Evolutionary conservation across 2,113 vertebrate species (phyloP).

Genomic region (Zosterops pallidus): DNA sequence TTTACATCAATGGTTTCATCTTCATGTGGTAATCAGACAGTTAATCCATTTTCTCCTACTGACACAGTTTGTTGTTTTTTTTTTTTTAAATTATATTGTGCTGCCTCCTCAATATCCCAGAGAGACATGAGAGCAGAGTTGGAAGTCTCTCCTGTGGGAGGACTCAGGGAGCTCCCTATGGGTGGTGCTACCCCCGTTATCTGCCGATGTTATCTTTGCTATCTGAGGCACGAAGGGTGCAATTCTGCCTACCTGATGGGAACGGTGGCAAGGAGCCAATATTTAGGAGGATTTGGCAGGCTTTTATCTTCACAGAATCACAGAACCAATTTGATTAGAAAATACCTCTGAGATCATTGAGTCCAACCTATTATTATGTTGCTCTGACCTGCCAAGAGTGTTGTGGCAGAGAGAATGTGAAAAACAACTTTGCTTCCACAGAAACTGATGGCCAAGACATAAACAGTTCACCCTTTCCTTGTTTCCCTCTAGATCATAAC

Average conservation of each 20-base stretch:
- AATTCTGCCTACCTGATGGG: background rate
- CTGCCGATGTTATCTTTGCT: background rate
- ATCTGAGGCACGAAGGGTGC: background rate
- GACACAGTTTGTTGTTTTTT: background rate
- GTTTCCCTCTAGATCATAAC: conserved; percentile 79
- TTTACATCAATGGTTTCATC: background rate
- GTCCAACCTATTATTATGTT: background rate
- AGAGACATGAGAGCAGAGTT: background rate
- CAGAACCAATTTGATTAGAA: background rate
- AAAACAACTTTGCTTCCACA: background rate
- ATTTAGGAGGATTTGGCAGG: background rate
- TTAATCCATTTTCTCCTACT: background rate
- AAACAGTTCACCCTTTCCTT: background rate
- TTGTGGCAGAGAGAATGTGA: background rate
- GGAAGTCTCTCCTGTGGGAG: background rate
- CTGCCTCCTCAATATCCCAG: background rate
- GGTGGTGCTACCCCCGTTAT: background rate
- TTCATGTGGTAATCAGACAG: background rate
- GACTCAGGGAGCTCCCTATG: background rate
- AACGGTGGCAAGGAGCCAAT: background rate
- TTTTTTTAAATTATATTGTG: background rate
- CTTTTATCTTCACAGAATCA: background rate
- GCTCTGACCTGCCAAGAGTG: background rate
- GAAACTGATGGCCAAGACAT: background rate
- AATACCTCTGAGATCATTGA: background rate